These are phyloP conservation scores for Hofmannophila pseudospretella DNA, from an alignment of 2,888 invertebrate species.

Conservation along the genomic window DNA sequence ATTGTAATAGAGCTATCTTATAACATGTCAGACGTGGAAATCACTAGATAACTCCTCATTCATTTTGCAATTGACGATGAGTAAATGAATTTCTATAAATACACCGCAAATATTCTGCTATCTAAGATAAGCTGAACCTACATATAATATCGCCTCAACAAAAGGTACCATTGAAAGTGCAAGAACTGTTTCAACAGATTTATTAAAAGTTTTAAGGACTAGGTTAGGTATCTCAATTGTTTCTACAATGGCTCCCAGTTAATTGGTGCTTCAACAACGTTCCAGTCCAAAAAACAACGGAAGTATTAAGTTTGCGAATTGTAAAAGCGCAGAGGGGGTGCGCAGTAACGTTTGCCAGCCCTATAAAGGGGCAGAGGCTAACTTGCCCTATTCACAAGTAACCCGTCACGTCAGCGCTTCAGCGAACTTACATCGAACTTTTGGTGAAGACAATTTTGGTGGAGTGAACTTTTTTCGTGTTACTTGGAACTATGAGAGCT, in stretches of 20 bases:
- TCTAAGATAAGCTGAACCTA: too few relatives aligned
- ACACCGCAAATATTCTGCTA: too few relatives aligned
- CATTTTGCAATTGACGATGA: background rate
- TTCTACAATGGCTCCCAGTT: too few relatives aligned
- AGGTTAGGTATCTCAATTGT: too few relatives aligned
- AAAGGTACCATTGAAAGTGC: too few relatives aligned
- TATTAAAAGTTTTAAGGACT: too few relatives aligned
- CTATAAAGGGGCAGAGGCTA: constrained; percentile 60
- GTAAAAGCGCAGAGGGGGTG: constrained; percentile 56
- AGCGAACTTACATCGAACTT: constrained; percentile 28
- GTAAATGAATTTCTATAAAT: too few relatives aligned
- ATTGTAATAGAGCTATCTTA: background rate
- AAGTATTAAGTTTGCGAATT: too few relatives aligned
- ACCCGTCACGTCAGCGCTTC: constrained; percentile 44
- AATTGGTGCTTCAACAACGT: too few relatives aligned
- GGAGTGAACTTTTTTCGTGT: constrained; percentile 35
- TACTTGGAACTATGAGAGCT: constrained; percentile 49
- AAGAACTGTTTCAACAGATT: too few relatives aligned
- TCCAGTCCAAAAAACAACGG: background rate
- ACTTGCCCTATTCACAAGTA: constrained; percentile 63
- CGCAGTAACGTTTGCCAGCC: constrained; percentile 52
- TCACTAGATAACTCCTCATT: too few relatives aligned
- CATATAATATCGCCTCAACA: too few relatives aligned
- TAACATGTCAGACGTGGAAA: background rate
- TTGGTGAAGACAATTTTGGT: constrained; percentile 35